Percentiles rank a stretch among this genome's conserved stretches.
These are phyloP conservation scores for Rhingia campestris DNA, from an alignment of 2,888 invertebrate genomes.

Conservation along the genomic window DNA sequence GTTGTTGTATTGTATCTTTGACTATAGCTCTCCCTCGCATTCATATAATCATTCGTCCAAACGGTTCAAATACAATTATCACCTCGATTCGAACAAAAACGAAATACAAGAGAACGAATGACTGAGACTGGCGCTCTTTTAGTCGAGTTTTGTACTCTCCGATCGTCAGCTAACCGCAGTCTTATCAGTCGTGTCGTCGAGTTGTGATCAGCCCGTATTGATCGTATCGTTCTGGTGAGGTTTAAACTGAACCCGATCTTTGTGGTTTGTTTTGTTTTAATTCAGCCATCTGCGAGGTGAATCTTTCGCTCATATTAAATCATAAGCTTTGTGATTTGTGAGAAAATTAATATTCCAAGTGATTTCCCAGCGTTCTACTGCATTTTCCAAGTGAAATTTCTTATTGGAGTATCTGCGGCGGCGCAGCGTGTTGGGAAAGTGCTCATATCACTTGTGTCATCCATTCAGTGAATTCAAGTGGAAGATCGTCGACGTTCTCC, in stretches of 20 bases:
- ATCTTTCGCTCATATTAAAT: conserved; percentile 16
- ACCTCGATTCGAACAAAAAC: background rate
- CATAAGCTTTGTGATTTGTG: background rate
- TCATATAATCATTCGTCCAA: too few relatives aligned
- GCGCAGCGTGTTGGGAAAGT: background rate
- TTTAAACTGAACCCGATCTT: conserved; percentile 50
- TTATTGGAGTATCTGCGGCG: background rate
- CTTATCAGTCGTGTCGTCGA: conserved; percentile 65
- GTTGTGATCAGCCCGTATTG: conserved; percentile 59
- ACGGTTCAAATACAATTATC: conserved; percentile 6
- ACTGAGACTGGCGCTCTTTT: conserved; percentile 11
- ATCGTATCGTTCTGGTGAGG: conserved; percentile 37
- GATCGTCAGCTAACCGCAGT: conserved; percentile 33
- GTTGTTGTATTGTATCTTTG: too few relatives aligned
- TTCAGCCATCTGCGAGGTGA: conserved; percentile 29
- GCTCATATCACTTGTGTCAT: conserved; percentile 21
- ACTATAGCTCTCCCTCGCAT: too few relatives aligned
- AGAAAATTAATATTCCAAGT: conserved; percentile 1
- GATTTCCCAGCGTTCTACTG: conserved; percentile 13
- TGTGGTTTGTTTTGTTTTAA: conserved; percentile 30
- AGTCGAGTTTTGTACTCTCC: conserved; percentile 16
- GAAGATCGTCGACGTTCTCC: conserved; percentile 28
- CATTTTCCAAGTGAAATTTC: conserved; percentile 21
- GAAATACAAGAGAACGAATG: background rate
- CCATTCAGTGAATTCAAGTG: conserved; percentile 40